phyloP scores from a whole-genome alignment of 2,113 vertebrate genomes.

The Centropus unirufus region DNA sequence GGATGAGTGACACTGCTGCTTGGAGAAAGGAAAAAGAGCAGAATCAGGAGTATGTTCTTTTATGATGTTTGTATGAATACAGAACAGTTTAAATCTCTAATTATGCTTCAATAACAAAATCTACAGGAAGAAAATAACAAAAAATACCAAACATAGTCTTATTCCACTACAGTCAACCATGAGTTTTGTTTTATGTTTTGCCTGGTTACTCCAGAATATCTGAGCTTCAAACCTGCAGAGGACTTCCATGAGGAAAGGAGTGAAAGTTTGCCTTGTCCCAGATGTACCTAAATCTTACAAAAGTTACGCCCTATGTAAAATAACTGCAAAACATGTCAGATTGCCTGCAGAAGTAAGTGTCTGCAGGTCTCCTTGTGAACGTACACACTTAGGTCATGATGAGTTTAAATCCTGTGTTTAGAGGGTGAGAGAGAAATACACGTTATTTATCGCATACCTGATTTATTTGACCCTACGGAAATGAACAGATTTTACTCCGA shows the following conservation, averaged over 20 bases:
- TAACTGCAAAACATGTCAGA: fast-evolving
- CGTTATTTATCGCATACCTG: neutral
- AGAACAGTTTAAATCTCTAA: fast-evolving
- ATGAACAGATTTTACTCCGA: neutral
- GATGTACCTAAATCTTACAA: neutral
- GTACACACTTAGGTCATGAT: neutral
- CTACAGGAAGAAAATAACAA: neutral
- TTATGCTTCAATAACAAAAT: neutral
- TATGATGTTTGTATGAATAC: fast-evolving
- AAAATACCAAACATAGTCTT: fast-evolving
- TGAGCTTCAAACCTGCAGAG: fast-evolving
- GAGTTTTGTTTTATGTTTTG: fast-evolving
- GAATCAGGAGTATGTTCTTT: neutral
- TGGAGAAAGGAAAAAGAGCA: neutral
- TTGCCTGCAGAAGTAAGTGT: neutral
- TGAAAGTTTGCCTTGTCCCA: neutral
- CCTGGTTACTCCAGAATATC: neutral
- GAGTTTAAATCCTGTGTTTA: neutral
- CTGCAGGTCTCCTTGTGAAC: neutral
- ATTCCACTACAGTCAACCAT: neutral
- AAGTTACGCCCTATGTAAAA: fast-evolving
- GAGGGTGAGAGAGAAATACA: neutral
- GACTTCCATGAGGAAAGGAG: neutral
- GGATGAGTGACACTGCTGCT: fast-evolving
- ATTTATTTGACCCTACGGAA: neutral